A percentile compares a stretch with the other conserved stretches of the same genome.
These are phyloP conservation scores for Sandelia bainsii DNA, from an alignment of 2,797 vertebrate genomes.

Conservation along the genomic window DNA sequence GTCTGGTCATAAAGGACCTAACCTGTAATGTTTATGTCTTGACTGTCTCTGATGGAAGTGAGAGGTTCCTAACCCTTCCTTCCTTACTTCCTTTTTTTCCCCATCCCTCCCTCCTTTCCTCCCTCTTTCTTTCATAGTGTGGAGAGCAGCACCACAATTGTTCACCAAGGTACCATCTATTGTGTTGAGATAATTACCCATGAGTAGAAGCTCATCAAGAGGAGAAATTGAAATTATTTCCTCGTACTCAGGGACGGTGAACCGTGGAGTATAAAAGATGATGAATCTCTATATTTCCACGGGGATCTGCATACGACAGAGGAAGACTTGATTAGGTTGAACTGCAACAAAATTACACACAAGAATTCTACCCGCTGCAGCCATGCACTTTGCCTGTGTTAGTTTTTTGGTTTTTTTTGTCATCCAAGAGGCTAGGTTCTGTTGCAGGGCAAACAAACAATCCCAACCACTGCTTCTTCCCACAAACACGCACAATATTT, in stretches of 20 bases:
- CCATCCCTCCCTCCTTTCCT: constrained; percentile 29
- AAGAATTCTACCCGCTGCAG: constrained; percentile 29
- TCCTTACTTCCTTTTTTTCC: constrained; percentile 7
- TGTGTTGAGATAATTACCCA: constrained; percentile 86
- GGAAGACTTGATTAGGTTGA: constrained; percentile 82
- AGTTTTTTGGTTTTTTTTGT: constrained; percentile 2
- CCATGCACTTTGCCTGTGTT: constrained; percentile 16
- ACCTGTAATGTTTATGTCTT: constrained; percentile 7
- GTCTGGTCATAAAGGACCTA: constrained; percentile 18
- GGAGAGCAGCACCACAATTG: constrained; percentile 72
- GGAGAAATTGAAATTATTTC: constrained; percentile 87
- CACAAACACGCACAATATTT: constrained; percentile 50
- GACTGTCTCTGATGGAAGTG: constrained; percentile 17
- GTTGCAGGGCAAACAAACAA: constrained; percentile 51
- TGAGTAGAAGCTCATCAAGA: constrained; percentile 87
- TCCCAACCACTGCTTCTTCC: constrained; percentile 43
- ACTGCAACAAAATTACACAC: constrained; percentile 64
- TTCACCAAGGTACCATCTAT: constrained; percentile 81
- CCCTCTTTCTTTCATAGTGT: constrained; percentile 46
- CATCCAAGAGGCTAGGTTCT: constrained; percentile 41
- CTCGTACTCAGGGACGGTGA: constrained; percentile 78
- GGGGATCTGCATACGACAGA: constrained; percentile 79
- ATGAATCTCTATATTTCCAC: constrained; percentile 86
- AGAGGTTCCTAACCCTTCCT: constrained; percentile 32
- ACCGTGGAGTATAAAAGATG: constrained; percentile 85